These are phyloP conservation scores for Eudemis profundana DNA, from an alignment of 2,888 invertebrate species.

Conservation along the genomic window DNA sequence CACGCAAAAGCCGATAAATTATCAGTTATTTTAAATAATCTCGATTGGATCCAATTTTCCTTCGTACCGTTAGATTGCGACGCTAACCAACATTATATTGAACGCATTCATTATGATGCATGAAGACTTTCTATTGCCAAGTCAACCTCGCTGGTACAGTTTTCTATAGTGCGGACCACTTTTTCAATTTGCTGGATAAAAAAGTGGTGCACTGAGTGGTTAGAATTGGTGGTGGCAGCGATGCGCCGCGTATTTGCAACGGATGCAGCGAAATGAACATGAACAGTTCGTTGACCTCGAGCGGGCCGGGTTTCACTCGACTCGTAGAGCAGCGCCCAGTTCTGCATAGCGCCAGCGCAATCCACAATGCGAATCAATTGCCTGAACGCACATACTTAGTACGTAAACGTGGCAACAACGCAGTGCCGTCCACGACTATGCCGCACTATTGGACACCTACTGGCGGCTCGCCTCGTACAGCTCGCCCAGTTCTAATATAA, in stretches of 20 bases:
- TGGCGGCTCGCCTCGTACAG: constrained; percentile 28
- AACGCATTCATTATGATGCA: constrained; percentile 53
- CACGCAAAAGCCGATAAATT: constrained; percentile 19
- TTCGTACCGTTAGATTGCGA: constrained; percentile 42
- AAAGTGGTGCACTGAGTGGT: constrained; percentile 71
- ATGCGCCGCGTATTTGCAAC: constrained; percentile 83
- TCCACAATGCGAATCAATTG: constrained; percentile 61
- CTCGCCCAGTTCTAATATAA: constrained; percentile 40
- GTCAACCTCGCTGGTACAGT: constrained; percentile 60
- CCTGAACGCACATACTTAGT: constrained; percentile 53
- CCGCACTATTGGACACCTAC: constrained; percentile 38
- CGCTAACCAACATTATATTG: constrained; percentile 42
- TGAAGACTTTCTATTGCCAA: constrained; percentile 67
- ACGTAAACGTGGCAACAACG: constrained; percentile 63
- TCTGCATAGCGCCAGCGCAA: constrained; percentile 51
- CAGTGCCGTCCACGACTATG: constrained; percentile 43
- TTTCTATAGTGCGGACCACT: constrained; percentile 69
- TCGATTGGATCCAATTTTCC: constrained; percentile 33
- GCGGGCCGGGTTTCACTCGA: constrained; percentile 82
- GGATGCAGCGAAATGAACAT: constrained; percentile 85
- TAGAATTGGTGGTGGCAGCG: constrained; percentile 76
- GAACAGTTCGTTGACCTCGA: constrained; percentile 82
- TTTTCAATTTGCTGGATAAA: constrained; percentile 72
- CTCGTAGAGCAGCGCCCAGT: constrained; percentile 70
- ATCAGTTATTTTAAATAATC: constrained; percentile 24